A percentile compares a stretch with the other conserved stretches of the same genome.
These are phyloP conservation scores for Apocrypta bakeri DNA, from an alignment of 1,140 invertebrate genomes.

Conservation along the genomic window DNA sequence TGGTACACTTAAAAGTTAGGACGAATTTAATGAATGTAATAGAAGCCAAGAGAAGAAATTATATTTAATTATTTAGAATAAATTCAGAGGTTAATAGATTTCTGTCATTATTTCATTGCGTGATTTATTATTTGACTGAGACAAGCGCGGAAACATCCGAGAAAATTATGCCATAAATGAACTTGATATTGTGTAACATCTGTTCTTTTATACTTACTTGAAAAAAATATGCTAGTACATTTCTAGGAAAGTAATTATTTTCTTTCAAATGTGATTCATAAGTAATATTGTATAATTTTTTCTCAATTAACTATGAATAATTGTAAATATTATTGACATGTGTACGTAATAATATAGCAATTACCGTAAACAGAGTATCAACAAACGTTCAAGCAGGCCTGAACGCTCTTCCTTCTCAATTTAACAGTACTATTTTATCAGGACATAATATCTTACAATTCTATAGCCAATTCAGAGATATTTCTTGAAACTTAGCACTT, in stretches of 20 bases:
- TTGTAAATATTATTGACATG: slow-evolving; percentile 49
- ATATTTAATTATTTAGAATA: slow-evolving; percentile 8
- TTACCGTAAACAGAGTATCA: slow-evolving; percentile 15
- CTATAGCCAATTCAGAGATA: background rate
- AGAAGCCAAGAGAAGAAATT: slow-evolving; percentile 25
- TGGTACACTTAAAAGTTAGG: slow-evolving; percentile 38
- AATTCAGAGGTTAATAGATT: no score
- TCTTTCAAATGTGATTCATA: background rate
- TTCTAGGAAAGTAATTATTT: no score
- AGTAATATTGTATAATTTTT: slow-evolving; percentile 44
- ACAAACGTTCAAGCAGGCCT: slow-evolving; percentile 50
- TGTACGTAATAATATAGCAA: no score
- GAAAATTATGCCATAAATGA: background rate
- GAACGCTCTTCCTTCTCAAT: slow-evolving; percentile 42
- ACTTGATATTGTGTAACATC: background rate
- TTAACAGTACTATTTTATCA: slow-evolving; percentile 33
- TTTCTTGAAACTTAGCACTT: slow-evolving; percentile 19
- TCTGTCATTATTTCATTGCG: no score
- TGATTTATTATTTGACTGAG: background rate
- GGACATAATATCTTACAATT: slow-evolving; percentile 16
- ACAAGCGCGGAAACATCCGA: background rate
- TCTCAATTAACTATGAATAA: slow-evolving; percentile 24
- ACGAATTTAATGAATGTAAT: slow-evolving; percentile 37
- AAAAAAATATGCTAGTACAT: no score
- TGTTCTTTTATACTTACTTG: no score